phyloP scores from a whole-genome alignment of 2,113 vertebrate species.

The Nannospalax galili region DNA sequence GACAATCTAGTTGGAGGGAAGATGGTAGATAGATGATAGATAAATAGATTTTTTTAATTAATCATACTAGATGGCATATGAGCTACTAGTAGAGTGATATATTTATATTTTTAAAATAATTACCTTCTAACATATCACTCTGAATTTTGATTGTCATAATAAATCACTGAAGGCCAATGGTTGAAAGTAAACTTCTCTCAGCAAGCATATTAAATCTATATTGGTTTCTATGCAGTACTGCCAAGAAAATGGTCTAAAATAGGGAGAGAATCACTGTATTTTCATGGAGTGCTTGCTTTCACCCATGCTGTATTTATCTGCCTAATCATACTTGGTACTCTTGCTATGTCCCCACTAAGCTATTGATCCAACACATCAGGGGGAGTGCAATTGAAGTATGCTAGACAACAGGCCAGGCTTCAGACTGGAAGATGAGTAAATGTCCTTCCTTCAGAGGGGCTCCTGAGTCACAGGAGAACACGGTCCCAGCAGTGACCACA shows the following conservation, averaged over 20 bases:
- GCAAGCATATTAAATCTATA: slow-evolving; percentile 11
- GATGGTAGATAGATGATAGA: neutral
- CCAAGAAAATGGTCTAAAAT: neutral
- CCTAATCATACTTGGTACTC: neutral
- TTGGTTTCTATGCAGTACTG: neutral
- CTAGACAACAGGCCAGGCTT: neutral
- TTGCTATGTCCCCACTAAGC: neutral
- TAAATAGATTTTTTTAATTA: neutral
- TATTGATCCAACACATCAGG: neutral
- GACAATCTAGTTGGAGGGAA: neutral
- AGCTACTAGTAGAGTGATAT: neutral
- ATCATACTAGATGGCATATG: neutral
- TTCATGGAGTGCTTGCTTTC: neutral
- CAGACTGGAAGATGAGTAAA: neutral
- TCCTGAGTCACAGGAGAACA: neutral
- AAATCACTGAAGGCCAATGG: neutral
- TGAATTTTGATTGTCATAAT: slow-evolving; percentile 19
- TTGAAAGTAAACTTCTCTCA: slow-evolving; percentile 23
- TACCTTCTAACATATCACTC: neutral
- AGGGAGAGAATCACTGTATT: neutral
- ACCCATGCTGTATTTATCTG: neutral
- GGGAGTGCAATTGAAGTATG: neutral
- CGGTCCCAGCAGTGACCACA: neutral
- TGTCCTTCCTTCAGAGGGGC: neutral
- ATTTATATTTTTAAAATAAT: neutral